Conservation (phyloP, 2,888 invertebrate genomes). For the Mimachlamys varia region DNA sequence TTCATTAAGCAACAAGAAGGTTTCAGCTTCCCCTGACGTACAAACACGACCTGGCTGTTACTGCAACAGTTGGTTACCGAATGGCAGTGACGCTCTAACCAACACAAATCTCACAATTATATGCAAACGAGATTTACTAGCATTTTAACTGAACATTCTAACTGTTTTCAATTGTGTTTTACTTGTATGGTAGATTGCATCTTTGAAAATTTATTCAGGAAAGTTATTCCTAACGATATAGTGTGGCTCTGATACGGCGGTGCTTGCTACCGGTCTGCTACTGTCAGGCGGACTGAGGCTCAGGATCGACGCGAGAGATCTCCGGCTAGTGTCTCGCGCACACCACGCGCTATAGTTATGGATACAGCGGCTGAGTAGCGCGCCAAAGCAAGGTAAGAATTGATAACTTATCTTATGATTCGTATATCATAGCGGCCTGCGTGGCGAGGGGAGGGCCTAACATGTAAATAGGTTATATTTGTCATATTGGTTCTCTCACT, state of each 20-base stretch:
- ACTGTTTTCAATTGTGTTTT: conserved; percentile 18
- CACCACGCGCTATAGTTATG: conserved; percentile 29
- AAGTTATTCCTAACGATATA: background rate
- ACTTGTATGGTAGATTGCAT: background rate
- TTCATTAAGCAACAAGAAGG: conserved; percentile 5
- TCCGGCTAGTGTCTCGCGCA: background rate
- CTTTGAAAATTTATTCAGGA: conserved; percentile 34
- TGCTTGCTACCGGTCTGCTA: background rate
- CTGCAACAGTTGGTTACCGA: conserved; percentile 3
- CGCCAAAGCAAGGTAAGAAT: conserved; percentile 36
- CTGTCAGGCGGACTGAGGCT: background rate
- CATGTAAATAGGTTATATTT: conserved; percentile 28
- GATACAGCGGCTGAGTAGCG: conserved; percentile 28
- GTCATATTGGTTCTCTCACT: background rate
- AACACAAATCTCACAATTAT: background rate
- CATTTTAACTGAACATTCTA: conserved; percentile 10
- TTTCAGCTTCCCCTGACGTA: background rate
- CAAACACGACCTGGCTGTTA: background rate
- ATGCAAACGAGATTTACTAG: conserved; percentile 28
- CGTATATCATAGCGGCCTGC: conserved; percentile 33
- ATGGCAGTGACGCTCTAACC: background rate
- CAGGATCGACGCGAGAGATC: background rate
- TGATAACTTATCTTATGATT: conserved; percentile 31
- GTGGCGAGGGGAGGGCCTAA: conserved; percentile 34
- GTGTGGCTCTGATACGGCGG: background rate